Conservation (phyloP, 2,113 vertebrate genomes). For the Zapornia atra region DNA sequence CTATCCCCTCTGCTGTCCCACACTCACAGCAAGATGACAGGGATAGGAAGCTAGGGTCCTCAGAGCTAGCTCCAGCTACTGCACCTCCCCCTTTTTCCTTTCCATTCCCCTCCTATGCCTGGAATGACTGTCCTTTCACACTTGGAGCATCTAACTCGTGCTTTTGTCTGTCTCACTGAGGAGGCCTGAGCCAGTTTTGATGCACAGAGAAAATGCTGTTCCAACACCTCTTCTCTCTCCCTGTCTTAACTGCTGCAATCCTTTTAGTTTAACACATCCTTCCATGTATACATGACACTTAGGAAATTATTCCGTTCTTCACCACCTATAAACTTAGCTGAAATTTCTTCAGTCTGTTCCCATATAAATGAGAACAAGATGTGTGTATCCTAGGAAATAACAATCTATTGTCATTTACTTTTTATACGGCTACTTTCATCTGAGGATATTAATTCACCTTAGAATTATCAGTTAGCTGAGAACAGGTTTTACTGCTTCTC, state of each 20-base stretch:
- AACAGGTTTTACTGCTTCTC: not conserved
- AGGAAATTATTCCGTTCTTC: not conserved
- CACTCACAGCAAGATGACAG: no score
- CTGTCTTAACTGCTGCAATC: not conserved
- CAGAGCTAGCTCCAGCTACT: not conserved
- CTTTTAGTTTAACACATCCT: not conserved
- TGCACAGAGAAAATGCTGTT: not conserved
- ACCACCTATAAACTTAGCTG: not conserved
- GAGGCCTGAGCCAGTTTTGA: not conserved
- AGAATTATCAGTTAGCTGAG: not conserved
- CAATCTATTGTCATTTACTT: conserved; percentile 2
- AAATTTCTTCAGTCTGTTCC: not conserved
- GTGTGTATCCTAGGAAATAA: not conserved
- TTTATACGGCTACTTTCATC: conserved; percentile 24
- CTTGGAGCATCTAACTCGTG: not conserved
- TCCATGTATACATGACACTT: not conserved
- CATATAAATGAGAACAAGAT: not conserved
- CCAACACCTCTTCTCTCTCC: not conserved
- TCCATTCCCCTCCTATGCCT: accelerated
- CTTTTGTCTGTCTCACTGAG: not conserved
- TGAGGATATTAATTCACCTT: not conserved
- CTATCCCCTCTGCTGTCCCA: accelerated
- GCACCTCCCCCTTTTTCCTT: not conserved
- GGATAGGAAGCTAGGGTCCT: not conserved
- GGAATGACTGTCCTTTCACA: accelerated